Base-by-base conservation (phyloP, 2,797 vertebrate species). In the Danio albolineatus region DNA sequence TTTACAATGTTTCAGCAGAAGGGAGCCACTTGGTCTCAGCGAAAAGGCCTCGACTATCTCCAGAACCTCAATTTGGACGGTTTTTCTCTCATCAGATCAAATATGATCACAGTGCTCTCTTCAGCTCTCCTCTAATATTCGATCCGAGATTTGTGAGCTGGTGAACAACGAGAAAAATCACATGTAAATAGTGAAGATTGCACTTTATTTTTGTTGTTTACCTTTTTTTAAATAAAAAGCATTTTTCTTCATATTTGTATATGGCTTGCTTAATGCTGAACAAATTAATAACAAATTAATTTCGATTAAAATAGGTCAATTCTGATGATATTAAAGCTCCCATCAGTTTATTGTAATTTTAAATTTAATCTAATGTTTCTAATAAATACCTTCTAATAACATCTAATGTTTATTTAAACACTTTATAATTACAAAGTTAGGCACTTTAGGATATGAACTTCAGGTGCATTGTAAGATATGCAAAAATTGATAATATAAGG, bases 161-260 rank as follows among this genome's bases (percentile, higher is more conserved):
- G 76, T 85, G n/a, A 79, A 57, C 17, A 44, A 10, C 39, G 1
- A 36, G 9, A 76, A 5, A 39, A 9, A 13, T 10, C 66, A 44
- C 12, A 56, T 10, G 53, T 53, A 17, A 14, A 65, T 41, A 21
- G 13, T 9, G 7, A 16, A 80, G 70, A 5, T 54, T 72, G 78
- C 78, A 85, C 81, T 85, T 85, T 67, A 28, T 46, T 21, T 59
- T 43, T 59, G 10, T 43, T 56, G 36, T 28, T 57, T 8, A n/a
- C 0, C 3, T 12, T 17, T 4, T 36, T 69, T 53, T 9, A 2
- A 73, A 59, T 59, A 73, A 73, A 62, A 59, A 16, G 13, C 13
- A 0, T 2, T 46, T 5, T n/a, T 7, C 10, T 59, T 36, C 9
- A 57, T 59, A n/a, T 10, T 2, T 39, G 4, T 5, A 1, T 44